phyloP scores from a whole-genome alignment of 2,113 vertebrate species.

The Scopus umbretta region DNA sequence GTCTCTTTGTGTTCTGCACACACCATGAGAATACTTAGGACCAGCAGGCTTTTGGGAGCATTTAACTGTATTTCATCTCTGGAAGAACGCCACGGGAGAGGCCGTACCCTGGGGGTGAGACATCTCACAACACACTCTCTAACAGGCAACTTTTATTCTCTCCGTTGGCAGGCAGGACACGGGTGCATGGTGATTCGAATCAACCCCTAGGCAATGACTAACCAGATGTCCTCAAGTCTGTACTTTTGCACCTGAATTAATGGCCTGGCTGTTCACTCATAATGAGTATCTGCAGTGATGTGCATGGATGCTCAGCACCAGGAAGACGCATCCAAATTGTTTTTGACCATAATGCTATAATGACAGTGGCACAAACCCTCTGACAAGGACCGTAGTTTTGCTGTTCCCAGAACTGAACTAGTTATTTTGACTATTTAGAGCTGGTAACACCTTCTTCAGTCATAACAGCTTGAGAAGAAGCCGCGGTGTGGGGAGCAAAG shows the following conservation, averaged over 20 bases:
- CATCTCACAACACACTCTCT: neutral
- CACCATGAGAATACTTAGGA: neutral
- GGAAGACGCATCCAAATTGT: neutral
- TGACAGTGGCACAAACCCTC: neutral
- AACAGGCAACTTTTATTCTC: neutral
- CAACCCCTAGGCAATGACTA: neutral
- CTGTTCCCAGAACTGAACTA: neutral
- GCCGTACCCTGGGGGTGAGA: neutral
- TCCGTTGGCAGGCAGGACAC: neutral
- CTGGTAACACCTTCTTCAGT: neutral
- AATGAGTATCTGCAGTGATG: neutral
- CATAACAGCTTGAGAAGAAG: neutral
- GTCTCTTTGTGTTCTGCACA: neutral
- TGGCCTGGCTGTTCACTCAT: neutral
- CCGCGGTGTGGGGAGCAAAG: accelerated
- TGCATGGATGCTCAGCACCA: neutral
- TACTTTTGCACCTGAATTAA: neutral
- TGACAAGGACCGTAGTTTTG: neutral
- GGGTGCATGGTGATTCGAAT: neutral
- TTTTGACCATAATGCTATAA: neutral
- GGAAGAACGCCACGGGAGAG: neutral
- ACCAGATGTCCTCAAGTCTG: neutral
- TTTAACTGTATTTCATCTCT: neutral
- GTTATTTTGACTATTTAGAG: neutral
- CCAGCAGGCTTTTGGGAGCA: neutral